Conservation (phyloP, 2,113 vertebrate genomes). For the Leptodactylus fuscus region DNA sequence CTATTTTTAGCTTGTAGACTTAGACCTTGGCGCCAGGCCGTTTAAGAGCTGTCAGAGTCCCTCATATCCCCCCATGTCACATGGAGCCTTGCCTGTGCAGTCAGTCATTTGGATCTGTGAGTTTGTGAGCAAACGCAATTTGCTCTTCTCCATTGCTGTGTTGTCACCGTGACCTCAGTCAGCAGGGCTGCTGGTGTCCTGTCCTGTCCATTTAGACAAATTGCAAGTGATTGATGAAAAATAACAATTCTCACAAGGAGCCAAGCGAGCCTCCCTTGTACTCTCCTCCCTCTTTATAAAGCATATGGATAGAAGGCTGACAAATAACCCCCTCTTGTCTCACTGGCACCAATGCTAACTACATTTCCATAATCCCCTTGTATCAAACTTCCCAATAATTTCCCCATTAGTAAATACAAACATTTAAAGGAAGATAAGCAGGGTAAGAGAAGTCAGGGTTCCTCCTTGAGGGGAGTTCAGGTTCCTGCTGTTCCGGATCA, state of each 20-base stretch:
- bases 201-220: constrained; percentile 83
- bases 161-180: constrained; percentile 80
- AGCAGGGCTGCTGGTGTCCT: constrained; percentile 77
- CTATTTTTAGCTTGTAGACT: constrained; percentile 92
- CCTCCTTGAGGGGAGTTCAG: background rate
- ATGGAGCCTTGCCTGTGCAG: constrained; percentile 76
- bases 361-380: constrained; percentile 52
- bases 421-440: constrained; percentile 33
- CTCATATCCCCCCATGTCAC: constrained; percentile 93
- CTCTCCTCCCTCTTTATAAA: constrained; percentile 64
- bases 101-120: constrained; percentile 69
- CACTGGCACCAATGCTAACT: constrained; percentile 35
- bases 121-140: constrained; percentile 75
- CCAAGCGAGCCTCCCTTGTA: constrained; percentile 66
- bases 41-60: constrained; percentile 97
- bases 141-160: constrained; percentile 73
- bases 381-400: constrained; percentile 39
- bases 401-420: constrained; percentile 40
- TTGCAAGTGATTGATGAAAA: constrained; percentile 83
- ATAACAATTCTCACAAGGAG: constrained; percentile 79
- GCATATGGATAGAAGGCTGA: constrained; percentile 48
- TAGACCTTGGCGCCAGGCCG: constrained; percentile 92
- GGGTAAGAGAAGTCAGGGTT: constrained; percentile 6
- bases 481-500: background rate
- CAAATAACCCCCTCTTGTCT: constrained; percentile 26